phyloP scores from a whole-genome alignment of 2,888 invertebrate species.

The Melieria picta region DNA sequence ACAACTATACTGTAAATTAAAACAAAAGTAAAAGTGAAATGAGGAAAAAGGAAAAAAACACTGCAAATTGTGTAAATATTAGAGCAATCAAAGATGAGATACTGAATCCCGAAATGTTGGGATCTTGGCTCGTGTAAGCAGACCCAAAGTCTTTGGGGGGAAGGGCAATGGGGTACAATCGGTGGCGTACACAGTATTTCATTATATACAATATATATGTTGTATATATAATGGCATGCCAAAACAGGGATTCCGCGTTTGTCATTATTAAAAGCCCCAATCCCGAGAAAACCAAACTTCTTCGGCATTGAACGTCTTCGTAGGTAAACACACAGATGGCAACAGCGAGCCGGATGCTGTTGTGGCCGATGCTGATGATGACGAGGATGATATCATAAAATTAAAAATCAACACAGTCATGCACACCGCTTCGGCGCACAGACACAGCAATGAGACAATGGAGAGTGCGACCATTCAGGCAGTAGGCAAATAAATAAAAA shows the following conservation, averaged over 20 bases:
- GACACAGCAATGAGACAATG: neutral
- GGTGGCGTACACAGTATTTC: too few species aligned
- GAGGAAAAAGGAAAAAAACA: neutral
- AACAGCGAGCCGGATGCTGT: neutral
- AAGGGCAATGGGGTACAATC: too few species aligned
- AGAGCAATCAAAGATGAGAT: neutral
- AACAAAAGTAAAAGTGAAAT: neutral
- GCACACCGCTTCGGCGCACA: neutral
- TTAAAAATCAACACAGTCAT: constrained; percentile 46
- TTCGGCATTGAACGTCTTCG: too few species aligned
- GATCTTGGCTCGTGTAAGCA: too few species aligned
- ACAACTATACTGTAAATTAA: neutral
- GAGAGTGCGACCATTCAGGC: too few species aligned
- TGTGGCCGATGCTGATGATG: constrained; percentile 22
- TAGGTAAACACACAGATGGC: too few species aligned
- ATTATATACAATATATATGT: too few species aligned
- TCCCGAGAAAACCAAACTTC: too few species aligned
- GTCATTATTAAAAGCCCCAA: too few species aligned
- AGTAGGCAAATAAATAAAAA: too few species aligned
- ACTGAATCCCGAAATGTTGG: neutral
- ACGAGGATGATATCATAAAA: constrained; percentile 42
- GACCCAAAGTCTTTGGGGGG: too few species aligned
- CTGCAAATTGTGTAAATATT: neutral
- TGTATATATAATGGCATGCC: neutral
- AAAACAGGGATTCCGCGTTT: neutral